Percentiles rank a stretch among this genome's conserved stretches.
Evolutionary conservation across 2,113 vertebrate species (phyloP).

Genomic region (Rhabdornis inornatus): DNA sequence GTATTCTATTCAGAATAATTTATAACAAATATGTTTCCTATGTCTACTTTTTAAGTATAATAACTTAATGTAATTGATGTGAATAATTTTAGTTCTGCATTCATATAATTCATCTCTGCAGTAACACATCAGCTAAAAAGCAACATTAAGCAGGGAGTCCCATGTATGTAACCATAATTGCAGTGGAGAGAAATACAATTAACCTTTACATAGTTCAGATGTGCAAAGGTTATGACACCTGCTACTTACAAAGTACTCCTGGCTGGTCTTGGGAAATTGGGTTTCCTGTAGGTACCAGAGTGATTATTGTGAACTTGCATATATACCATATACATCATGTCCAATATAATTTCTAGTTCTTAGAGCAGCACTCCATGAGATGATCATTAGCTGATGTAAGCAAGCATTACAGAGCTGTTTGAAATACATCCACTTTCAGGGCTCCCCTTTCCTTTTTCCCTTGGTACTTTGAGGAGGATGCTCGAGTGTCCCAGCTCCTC

Average conservation of each 20-base stretch:
- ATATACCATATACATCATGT: background rate
- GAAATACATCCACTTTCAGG: background rate
- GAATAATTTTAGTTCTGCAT: background rate
- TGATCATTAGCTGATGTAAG: background rate
- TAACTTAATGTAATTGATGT: background rate
- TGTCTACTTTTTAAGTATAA: background rate
- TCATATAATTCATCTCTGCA: background rate
- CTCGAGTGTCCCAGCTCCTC: background rate
- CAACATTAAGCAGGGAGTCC: background rate
- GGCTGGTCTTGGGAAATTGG: background rate
- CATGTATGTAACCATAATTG: background rate
- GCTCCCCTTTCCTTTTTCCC: background rate
- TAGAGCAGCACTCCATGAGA: background rate
- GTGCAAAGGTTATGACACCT: background rate
- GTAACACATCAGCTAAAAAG: background rate
- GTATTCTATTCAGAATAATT: background rate
- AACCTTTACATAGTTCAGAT: constrained; percentile 1
- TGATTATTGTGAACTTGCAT: background rate
- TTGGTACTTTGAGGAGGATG: background rate
- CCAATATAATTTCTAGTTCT: background rate
- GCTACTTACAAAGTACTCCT: background rate
- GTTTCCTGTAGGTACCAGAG: background rate
- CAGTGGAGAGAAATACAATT: background rate
- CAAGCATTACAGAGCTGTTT: background rate
- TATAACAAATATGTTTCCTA: background rate